A percentile compares a stretch with the other conserved stretches of the same genome.
These are phyloP conservation scores for Megaleporinus macrocephalus DNA, from an alignment of 2,113 vertebrate species.

Conservation along the genomic window DNA sequence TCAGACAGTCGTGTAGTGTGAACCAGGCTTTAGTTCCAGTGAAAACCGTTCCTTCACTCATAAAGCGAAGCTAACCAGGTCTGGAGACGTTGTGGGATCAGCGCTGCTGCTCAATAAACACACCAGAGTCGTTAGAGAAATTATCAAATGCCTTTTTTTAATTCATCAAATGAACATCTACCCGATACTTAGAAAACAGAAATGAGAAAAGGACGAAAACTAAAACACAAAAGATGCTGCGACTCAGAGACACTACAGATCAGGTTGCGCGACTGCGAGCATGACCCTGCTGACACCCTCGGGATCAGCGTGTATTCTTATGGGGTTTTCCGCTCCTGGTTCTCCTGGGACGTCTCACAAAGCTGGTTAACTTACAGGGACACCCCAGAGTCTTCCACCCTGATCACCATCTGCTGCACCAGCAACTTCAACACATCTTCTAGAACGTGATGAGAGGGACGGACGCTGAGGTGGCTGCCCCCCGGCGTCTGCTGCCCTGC, in stretches of 20 bases:
- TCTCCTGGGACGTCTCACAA: background rate
- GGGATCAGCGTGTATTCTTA: background rate
- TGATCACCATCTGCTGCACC: background rate
- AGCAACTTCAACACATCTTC: too few species aligned
- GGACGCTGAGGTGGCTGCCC: too few species aligned
- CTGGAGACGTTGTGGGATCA: background rate
- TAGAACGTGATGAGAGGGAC: too few species aligned
- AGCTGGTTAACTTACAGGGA: background rate
- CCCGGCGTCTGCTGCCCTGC: too few species aligned
- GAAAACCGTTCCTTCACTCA: too few species aligned
- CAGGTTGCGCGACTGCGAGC: background rate
- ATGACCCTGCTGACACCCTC: slow-evolving; percentile 20
- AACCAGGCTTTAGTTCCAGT: too few species aligned
- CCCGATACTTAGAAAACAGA: slow-evolving; percentile 56
- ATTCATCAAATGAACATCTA: slow-evolving; percentile 68
- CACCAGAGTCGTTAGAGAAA: slow-evolving; percentile 17
- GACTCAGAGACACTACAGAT: background rate
- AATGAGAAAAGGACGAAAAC: slow-evolving; percentile 52
- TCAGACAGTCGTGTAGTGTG: too few species aligned
- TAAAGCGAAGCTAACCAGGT: too few species aligned
- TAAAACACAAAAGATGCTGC: slow-evolving; percentile 32
- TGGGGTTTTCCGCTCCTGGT: too few species aligned
- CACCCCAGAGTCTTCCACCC: background rate
- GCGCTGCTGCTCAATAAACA: background rate
- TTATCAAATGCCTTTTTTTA: slow-evolving; percentile 75